Evolutionary conservation across 2,888 invertebrate species (phyloP), one percentile per base, ranked within the genome.

Genomic region (Sinotaia quadrata): DNA sequence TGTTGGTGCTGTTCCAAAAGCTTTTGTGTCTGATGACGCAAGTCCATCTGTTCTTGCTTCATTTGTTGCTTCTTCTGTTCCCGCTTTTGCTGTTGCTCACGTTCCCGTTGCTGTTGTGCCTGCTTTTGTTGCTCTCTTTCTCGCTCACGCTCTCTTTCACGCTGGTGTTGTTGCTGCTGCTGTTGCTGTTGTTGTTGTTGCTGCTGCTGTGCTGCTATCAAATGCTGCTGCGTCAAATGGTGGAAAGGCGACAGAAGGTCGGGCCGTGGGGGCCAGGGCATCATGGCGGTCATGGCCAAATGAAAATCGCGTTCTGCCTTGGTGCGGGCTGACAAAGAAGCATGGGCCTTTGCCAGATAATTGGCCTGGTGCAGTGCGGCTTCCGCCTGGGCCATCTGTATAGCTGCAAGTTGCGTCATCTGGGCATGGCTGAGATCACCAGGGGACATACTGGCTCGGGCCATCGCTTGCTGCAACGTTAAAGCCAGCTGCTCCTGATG

Each of bases 371-470:
- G 65, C 34, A 65, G 33, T 21, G 65, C 65, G 10, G 65, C 65
- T 44, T 65, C 65, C 7, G 54, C 54, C 56, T 65, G 65, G 15
- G 65, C 65, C 65, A 65, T 65, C 33, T 65, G 65, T 12, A 65
- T 29, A 36, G 65, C 65, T 37, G 52, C 52, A 54, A 65, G 41
- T 47, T 65, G 65, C 41, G 52, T 54, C 56, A 65, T 37, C 44
- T 65, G 65, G 21, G 65, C 65, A 37, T 65, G 65, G 44, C 54
- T 52, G 31, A 65, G 29, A 36, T 65, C 65, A 21, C 33, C 41
- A 15, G 65, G 44, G 24, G 65, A 41, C 65, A 65, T 41, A n/a
- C 44, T 56, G 29, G n/a, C n/a, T n/a, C 54, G 31, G 18, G 18
- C 10, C 63, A 58, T 47, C 60, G 66, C 52, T 52, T 70, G 68